A percentile compares a stretch with the other conserved stretches of the same genome.
These are phyloP conservation scores for Cardinalis cardinalis DNA, from an alignment of 2,113 vertebrate species.

Conservation along the genomic window DNA sequence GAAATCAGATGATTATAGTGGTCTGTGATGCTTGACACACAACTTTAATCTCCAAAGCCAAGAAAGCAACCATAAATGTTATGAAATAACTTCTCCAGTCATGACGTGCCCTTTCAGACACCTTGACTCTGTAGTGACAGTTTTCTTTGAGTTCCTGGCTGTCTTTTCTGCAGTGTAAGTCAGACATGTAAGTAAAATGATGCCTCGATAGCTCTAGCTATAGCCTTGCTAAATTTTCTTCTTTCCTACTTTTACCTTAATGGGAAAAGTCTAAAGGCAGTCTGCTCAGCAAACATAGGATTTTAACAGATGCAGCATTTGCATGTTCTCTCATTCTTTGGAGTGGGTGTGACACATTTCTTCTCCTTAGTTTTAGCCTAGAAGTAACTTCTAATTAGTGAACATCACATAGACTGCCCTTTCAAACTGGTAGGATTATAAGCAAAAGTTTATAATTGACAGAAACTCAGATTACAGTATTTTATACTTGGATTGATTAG, in stretches of 20 bases:
- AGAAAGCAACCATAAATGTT: neutral
- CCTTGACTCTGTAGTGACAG: neutral
- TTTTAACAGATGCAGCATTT: slow-evolving; percentile 54
- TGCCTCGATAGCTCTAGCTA: neutral
- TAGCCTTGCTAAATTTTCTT: neutral
- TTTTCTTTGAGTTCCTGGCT: neutral
- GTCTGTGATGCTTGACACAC: neutral
- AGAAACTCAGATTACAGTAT: neutral
- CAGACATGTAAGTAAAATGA: neutral
- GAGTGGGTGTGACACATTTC: slow-evolving; percentile 38
- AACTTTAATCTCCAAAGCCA: neutral
- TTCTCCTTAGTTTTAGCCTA: slow-evolving; percentile 2
- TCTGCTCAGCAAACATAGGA: neutral
- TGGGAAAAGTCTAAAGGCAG: neutral
- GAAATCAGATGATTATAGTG: neutral
- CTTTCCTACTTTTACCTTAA: neutral
- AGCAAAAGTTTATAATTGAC: neutral
- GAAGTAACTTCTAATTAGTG: slow-evolving; percentile 15
- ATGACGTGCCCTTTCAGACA: neutral
- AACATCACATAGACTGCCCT: neutral
- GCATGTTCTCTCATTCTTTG: slow-evolving; percentile 39
- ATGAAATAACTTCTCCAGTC: neutral
- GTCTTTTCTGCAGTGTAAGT: neutral
- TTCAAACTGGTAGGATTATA: neutral
- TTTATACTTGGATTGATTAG: neutral